Base-by-base conservation (phyloP, 1,140 invertebrate genomes). In the Helicorthomorpha holstii region DNA sequence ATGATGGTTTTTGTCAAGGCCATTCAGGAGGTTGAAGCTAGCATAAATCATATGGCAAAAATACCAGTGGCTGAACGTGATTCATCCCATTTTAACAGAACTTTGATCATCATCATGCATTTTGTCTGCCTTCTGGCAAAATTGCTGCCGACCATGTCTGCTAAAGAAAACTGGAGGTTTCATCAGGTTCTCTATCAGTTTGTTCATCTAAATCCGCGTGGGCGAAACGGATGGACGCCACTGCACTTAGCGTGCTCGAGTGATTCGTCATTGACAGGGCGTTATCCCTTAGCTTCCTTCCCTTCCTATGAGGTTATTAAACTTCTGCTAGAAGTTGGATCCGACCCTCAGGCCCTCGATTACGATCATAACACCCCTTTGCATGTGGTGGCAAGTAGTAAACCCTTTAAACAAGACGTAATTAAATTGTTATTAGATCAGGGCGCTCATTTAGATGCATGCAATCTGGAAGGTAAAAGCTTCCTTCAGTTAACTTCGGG, bases 381-480 rank as follows among this genome's bases (percentile, higher is more conserved):
- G 12, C 87, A 91, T 61, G 66, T 87, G n/a, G 75, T 78, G 1
- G 81, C 80, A 27, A 66, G 70, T 26, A 70, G 57, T 60, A 63
- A 51, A 66, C 62, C 65, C 46, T 63, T 75, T 76, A 12, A 62
- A 23, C 50, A 60, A 38, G 73, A 75, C 16, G 70, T 91, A 14
- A 75, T 84, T 0, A 71, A 73, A 53, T 73, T 74, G 1, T 69
- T 95, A 0, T 71, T 95, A 0, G 69, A 78, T 2, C 71, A 77
- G 58, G 88, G 87, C 25, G 85, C 85, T 10, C 90, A 96, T 68
- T 71, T 92, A 48, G 90, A 94, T 69, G 73, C 77, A n/a, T 79
- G 82, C 42, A 93, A 95, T 66, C 72, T 76, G 55, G 71, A 80
- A 34, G 81, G 81, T 21, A 76, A 83, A 56, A 89, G 83, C 0